Evolutionary conservation across 2,113 vertebrate genomes (phyloP).

Genomic region (Naja naja): DNA sequence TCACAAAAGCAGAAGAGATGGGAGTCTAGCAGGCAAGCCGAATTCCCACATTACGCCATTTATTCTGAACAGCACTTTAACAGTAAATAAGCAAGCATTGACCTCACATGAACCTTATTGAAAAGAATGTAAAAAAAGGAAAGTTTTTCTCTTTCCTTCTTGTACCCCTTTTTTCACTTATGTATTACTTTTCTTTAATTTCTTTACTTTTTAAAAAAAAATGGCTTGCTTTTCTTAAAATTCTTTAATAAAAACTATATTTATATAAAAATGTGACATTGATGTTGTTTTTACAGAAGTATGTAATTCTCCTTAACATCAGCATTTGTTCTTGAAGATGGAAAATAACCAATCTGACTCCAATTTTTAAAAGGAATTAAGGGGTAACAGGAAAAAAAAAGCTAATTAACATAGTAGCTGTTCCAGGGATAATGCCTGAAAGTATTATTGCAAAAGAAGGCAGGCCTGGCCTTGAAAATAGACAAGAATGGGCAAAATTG

Average conservation of each 20-base stretch:
- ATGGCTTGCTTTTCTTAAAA: background rate
- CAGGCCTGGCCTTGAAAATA: background rate
- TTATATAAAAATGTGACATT: background rate
- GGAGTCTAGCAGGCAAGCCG: slow-evolving; percentile 35
- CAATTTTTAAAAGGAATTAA: background rate
- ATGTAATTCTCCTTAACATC: background rate
- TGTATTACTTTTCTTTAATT: background rate
- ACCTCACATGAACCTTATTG: background rate
- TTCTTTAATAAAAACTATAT: background rate
- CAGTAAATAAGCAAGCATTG: background rate
- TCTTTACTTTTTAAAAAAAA: background rate
- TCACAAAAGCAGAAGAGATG: slow-evolving; percentile 32
- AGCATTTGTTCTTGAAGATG: background rate
- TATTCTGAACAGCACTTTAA: background rate
- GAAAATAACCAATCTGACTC: background rate
- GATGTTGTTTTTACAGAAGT: background rate
- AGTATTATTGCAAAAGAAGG: background rate
- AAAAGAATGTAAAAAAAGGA: background rate
- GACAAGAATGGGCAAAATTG: background rate
- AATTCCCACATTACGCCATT: slow-evolving; percentile 19
- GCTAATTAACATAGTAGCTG: background rate
- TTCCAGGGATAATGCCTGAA: background rate
- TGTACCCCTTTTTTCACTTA: background rate
- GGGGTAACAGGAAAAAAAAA: background rate
- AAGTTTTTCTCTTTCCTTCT: background rate